Conservation (phyloP, 2,113 vertebrate genomes). For the Gambusia holbrooki region DNA sequence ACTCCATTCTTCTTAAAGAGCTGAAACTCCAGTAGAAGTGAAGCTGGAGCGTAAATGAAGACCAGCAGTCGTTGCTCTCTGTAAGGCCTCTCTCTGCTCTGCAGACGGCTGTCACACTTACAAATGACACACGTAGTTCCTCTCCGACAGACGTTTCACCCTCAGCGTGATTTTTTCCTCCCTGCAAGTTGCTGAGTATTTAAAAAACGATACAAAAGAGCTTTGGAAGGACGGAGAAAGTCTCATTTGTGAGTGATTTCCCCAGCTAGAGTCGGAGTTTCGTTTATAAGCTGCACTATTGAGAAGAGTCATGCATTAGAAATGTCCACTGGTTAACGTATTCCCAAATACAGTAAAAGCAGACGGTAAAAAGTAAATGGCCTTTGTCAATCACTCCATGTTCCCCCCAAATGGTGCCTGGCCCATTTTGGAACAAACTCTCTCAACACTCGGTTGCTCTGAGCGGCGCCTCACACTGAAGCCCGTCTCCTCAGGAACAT, state of each 20-base stretch:
- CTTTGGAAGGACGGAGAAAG: conserved; percentile 13
- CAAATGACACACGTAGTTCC: conserved; percentile 59
- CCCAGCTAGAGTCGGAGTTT: background rate
- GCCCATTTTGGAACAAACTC: conserved; percentile 44
- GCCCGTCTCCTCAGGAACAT: conserved; percentile 43
- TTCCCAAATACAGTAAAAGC: background rate
- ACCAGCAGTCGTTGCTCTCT: conserved; percentile 15
- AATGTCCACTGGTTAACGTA: background rate
- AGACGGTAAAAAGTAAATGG: conserved; percentile 20
- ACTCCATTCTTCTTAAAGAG: background rate
- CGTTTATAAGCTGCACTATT: background rate
- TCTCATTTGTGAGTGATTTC: conserved; percentile 36
- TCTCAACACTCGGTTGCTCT: conserved; percentile 19
- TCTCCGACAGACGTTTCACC: conserved; percentile 46
- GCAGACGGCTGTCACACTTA: conserved; percentile 55
- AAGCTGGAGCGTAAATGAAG: conserved; percentile 32
- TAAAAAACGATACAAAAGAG: conserved; percentile 54
- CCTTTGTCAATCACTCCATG: conserved; percentile 8
- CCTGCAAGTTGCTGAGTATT: conserved; percentile 55
- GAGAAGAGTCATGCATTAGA: background rate
- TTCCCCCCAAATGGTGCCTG: conserved; percentile 19
- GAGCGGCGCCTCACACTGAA: conserved; percentile 27
- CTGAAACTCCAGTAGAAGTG: background rate
- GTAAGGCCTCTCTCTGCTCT: conserved; percentile 35
- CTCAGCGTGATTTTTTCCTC: conserved; percentile 40